Evolutionary conservation across 2,113 vertebrate genomes (phyloP), one percentile per base, ranked within the genome.

Genomic region (Apistogramma diplotaenia): DNA sequence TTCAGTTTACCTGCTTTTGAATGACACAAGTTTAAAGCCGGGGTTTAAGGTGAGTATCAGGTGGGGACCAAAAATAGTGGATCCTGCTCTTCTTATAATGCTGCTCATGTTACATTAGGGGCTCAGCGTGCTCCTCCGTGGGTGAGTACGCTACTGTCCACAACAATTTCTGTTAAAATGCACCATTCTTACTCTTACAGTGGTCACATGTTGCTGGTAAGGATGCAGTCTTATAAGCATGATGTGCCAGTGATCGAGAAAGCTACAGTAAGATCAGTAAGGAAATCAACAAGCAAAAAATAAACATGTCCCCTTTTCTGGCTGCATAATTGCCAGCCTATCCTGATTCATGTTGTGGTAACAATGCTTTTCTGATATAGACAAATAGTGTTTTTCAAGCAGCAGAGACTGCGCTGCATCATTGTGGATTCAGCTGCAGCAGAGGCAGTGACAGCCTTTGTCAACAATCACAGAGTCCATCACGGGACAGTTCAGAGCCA

Each of bases 391-490:
- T 71, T 35, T 74, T 55, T 31, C 55, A 62, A 31, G 67, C 62
- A 70, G 49, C 65, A 62, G 81, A 21, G 31, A 71, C 43, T 27
- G 23, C 57, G n/a, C 27, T 33, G 43, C 27, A 62, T 79, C 31
- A 51, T 31, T 59, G 75, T 51, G 55, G 43, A 84, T 6, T 70
- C 73, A 54, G 61, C 81, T 73, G 58, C 67, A 78, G 60, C 80
- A 49, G 76, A 85, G 55, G 37, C 49, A 75, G 25, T 3, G 35
- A 18, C 40, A 49, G 40, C 49, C 57, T 74, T 35, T 62, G 72
- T 88, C 75, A 85, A 86, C 56, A 58, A 46, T 79, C 58, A 19
- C 57, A 51, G 60, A 8, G 43, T 83, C 62, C 79, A 72, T 79
- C 40, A 76, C 8, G 61, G 55, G 78, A 75, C 58, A 73, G 35